Evolutionary conservation across 2,797 vertebrate genomes (phyloP).

Genomic region (Buceros bicornis): DNA sequence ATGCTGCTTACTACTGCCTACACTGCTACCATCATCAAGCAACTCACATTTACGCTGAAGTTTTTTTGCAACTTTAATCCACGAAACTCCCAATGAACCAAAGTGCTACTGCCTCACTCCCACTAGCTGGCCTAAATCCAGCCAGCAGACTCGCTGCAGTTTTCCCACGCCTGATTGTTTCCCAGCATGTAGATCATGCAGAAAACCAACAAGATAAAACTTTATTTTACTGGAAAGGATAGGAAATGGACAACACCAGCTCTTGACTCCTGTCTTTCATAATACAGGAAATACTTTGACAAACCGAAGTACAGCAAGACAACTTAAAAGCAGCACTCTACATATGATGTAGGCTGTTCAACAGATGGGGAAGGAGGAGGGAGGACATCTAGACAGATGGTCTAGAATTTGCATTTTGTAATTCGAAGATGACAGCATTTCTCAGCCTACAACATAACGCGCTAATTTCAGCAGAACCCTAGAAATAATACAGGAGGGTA

Average conservation of each 20-base stretch:
- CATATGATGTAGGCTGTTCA: background rate
- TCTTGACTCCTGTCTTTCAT: background rate
- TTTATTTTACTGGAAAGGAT: background rate
- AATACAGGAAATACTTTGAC: conserved; percentile 29
- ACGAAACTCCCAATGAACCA: conserved; percentile 4
- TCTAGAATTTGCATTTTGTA: conserved; percentile 40
- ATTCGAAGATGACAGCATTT: conserved; percentile 2
- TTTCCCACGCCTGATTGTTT: conserved; percentile 56
- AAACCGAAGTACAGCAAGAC: background rate
- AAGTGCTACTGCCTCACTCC: conserved; percentile 44
- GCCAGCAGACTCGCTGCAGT: conserved; percentile 4
- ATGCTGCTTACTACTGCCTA: conserved; percentile 25
- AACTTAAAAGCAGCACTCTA: background rate
- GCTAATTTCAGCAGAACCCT: background rate
- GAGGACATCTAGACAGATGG: conserved; percentile 59
- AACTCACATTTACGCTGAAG: conserved; percentile 6
- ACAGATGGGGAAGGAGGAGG: conserved; percentile 25
- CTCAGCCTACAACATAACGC: background rate
- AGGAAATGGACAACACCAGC: background rate
- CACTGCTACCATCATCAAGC: background rate
- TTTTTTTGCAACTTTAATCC: conserved; percentile 39
- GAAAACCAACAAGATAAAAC: background rate
- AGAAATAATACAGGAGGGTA: background rate
- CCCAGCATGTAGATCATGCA: background rate
- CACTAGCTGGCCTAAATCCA: conserved; percentile 40